phyloP scores from a whole-genome alignment of 35 echinoderm and acorn worm genomes.

The Diadema setosum region DNA sequence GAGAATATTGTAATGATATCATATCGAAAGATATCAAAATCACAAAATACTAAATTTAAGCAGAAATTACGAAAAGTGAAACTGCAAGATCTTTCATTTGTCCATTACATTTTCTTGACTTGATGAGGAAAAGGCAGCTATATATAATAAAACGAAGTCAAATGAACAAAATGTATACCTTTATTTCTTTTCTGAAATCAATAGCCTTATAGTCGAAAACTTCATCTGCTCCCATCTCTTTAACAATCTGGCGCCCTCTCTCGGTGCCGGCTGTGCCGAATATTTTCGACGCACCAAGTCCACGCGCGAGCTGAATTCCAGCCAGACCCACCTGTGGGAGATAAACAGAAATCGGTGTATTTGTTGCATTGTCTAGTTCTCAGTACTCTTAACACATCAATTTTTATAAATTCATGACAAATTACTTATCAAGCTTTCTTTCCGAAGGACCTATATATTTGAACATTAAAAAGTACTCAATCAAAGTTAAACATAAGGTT shows the following conservation, averaged over 20 bases:
- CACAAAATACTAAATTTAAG: not conserved
- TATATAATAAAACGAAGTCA: not conserved
- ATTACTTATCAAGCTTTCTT: too few relatives aligned
- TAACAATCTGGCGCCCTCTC: slow-evolving; percentile 42
- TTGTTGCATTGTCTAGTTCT: too few relatives aligned
- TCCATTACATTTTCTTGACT: not conserved
- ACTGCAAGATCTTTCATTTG: not conserved
- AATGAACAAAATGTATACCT: slow-evolving; percentile 15
- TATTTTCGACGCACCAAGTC: slow-evolving; percentile 36
- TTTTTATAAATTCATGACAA: too few relatives aligned
- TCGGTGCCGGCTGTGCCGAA: slow-evolving; percentile 63
- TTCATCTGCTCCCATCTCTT: slow-evolving; percentile 42
- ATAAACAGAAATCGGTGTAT: not conserved
- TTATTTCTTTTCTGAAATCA: slow-evolving; percentile 55
- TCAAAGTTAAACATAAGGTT: too few relatives aligned
- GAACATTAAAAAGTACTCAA: too few relatives aligned
- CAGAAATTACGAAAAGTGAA: not conserved
- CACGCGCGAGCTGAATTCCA: slow-evolving; percentile 42
- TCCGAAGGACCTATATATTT: too few relatives aligned
- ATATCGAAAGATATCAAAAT: not conserved
- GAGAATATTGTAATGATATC: not conserved
- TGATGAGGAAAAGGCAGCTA: not conserved
- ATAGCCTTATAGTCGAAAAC: slow-evolving; percentile 53
- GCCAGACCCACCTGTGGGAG: slow-evolving; percentile 56
- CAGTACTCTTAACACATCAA: too few relatives aligned